These are phyloP conservation scores for Odocoileus hemionus DNA, from an alignment of 2,113 vertebrate species.

Conservation along the genomic window DNA sequence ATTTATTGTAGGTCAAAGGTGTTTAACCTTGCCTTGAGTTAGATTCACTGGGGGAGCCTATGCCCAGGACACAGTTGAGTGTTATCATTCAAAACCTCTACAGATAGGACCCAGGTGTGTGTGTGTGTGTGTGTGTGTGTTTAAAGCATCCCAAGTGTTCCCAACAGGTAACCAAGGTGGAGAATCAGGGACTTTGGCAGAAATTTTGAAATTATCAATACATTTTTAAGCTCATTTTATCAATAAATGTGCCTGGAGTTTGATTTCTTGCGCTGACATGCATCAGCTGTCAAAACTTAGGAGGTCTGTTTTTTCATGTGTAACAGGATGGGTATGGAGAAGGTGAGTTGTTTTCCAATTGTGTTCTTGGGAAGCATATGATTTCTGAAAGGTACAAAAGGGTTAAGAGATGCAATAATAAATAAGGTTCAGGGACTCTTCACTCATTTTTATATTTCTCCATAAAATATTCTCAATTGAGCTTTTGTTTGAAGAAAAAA, in stretches of 20 bases:
- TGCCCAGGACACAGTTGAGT: neutral
- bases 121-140: too few relatives aligned
- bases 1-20: neutral
- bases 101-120: neutral
- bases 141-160: neutral
- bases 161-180: neutral
- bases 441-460: neutral
- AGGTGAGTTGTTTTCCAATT: neutral
- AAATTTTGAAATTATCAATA: neutral
- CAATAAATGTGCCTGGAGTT: neutral
- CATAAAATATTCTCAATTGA: neutral
- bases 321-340: neutral
- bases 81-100: neutral
- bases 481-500: neutral
- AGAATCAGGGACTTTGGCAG: neutral
- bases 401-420: neutral
- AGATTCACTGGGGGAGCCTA: neutral
- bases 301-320: neutral
- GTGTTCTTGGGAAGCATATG: neutral
- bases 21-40: neutral
- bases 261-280: neutral
- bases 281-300: neutral
- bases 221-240: neutral
- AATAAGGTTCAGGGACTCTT: neutral
- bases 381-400: neutral